Conservation (phyloP, 2,888 invertebrate genomes). For the Anoplius nigerrimus region DNA sequence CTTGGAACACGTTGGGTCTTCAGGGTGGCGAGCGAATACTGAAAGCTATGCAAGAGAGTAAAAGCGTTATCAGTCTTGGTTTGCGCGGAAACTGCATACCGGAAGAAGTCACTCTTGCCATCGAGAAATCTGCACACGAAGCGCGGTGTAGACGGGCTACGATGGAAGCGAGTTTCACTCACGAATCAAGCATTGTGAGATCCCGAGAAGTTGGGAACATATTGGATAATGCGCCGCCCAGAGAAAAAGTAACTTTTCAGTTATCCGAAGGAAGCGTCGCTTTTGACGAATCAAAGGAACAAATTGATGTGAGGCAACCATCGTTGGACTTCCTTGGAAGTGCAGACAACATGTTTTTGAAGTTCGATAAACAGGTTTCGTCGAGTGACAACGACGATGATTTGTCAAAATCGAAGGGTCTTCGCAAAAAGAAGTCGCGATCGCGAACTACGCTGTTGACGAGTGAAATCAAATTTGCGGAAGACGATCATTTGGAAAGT, state of each 20-base stretch:
- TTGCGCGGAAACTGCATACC: constrained; percentile 73
- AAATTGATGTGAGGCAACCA: not conserved
- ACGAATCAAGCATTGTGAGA: not conserved
- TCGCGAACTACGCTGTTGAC: too few relatives aligned
- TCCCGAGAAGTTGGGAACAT: not conserved
- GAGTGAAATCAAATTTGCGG: too few relatives aligned
- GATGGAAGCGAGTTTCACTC: not conserved
- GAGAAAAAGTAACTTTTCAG: too few relatives aligned
- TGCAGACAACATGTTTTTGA: too few relatives aligned
- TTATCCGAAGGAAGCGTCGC: not conserved
- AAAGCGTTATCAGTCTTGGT: constrained; percentile 60
- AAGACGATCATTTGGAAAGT: not conserved
- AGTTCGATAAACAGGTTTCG: not conserved
- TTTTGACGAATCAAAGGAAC: too few relatives aligned
- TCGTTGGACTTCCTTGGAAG: too few relatives aligned
- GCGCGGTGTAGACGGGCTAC: constrained; percentile 50
- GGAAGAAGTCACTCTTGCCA: constrained; percentile 64
- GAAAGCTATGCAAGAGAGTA: constrained; percentile 64
- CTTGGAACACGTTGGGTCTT: constrained; percentile 73
- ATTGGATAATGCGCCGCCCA: not conserved
- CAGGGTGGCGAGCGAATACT: constrained; percentile 69
- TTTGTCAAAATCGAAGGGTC: not conserved
- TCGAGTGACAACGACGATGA: not conserved
- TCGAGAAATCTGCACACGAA: constrained; percentile 56
- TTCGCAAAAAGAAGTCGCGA: not conserved